Conservation (phyloP, 2,797 vertebrate genomes). For the Distichodus sexfasciatus region DNA sequence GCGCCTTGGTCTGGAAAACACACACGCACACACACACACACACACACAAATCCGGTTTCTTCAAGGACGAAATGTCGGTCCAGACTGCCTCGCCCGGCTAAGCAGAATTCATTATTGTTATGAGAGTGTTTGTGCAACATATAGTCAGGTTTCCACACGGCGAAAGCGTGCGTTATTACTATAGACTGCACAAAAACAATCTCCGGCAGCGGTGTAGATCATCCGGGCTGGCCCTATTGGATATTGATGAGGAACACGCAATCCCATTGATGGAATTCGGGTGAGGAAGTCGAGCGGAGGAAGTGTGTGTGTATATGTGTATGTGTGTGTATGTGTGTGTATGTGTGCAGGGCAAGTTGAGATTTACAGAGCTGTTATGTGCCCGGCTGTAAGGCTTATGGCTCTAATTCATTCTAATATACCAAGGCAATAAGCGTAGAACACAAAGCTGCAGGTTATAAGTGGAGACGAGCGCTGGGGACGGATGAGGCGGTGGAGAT, state of each 20-base stretch:
- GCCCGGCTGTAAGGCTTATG: neutral
- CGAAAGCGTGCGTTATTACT: too few relatives aligned
- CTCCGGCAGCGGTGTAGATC: conserved; percentile 7
- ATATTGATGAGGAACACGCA: conserved; percentile 42
- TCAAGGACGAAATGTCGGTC: neutral
- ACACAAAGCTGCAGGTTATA: neutral
- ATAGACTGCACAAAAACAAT: too few relatives aligned
- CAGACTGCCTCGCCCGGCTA: neutral
- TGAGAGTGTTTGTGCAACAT: too few relatives aligned
- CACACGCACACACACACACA: too few relatives aligned
- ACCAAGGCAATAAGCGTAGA: neutral
- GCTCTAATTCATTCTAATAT: conserved; percentile 23
- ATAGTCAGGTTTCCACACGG: too few relatives aligned
- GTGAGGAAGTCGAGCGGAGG: conserved; percentile 9
- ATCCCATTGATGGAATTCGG: conserved; percentile 33
- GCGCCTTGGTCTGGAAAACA: too few relatives aligned
- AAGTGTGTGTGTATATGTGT: neutral
- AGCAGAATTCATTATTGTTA: neutral
- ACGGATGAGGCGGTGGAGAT: too few relatives aligned
- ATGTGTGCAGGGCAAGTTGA: neutral
- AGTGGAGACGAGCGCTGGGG: too few relatives aligned
- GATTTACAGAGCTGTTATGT: conserved; percentile 27
- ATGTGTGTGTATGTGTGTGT: neutral
- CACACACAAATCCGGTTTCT: too few relatives aligned
- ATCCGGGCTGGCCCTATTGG: conserved; percentile 15